These are phyloP conservation scores for Tenodera sinensis DNA, from an alignment of 2,888 invertebrate species.

Conservation along the genomic window DNA sequence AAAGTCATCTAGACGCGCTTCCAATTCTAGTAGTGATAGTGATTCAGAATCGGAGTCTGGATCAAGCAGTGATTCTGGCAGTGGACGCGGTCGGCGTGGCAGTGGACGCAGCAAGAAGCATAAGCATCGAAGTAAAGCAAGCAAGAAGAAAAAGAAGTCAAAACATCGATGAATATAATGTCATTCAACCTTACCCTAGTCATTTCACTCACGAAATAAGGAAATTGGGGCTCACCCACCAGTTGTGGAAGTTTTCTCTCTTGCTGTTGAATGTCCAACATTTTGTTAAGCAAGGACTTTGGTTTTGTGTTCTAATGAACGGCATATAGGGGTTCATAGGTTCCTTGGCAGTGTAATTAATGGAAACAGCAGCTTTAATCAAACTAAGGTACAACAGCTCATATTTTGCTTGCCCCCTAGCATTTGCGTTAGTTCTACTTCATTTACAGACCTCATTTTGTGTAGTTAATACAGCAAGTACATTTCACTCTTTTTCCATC, in stretches of 20 bases:
- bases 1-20: slow-evolving; percentile 52
- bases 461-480: neutral
- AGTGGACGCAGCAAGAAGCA: slow-evolving; percentile 33
- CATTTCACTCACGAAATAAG: neutral
- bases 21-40: slow-evolving; percentile 51
- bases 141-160: slow-evolving; percentile 36
- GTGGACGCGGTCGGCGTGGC: slow-evolving; percentile 12
- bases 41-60: slow-evolving; percentile 35
- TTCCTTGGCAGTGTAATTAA: neutral
- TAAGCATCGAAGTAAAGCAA: slow-evolving; percentile 27
- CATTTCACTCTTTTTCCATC: neutral
- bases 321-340: neutral
- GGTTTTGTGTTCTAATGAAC: too few species aligned
- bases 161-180: slow-evolving; percentile 29
- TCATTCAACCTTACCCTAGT: neutral
- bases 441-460: neutral
- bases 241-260: neutral
- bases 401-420: neutral
- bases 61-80: slow-evolving; percentile 31
- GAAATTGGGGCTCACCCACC: neutral
- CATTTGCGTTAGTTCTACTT: neutral
- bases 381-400: neutral
- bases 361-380: neutral
- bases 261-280: neutral
- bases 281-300: neutral